phyloP scores from a whole-genome alignment of 2,797 vertebrate species.

The Phoebastria nigripes region DNA sequence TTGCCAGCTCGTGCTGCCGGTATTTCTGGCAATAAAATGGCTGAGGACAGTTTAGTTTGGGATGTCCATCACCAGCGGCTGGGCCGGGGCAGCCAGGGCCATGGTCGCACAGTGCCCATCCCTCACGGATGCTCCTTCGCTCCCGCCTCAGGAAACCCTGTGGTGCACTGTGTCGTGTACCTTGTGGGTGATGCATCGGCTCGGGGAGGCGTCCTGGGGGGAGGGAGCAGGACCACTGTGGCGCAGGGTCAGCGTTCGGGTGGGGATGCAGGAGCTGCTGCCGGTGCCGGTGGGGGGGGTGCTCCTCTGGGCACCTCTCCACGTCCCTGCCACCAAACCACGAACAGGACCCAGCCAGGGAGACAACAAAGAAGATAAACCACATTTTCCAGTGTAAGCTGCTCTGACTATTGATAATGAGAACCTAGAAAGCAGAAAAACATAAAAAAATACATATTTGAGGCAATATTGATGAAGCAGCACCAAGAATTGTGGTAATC shows the following conservation, averaged over 20 bases:
- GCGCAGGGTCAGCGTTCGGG: neutral
- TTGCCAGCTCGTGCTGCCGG: neutral
- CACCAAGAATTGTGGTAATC: neutral
- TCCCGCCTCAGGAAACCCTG: fast-evolving
- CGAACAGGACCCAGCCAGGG: fast-evolving
- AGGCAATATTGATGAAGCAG: neutral
- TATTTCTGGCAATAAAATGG: neutral
- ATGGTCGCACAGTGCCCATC: neutral
- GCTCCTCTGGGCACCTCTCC: fast-evolving
- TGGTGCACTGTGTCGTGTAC: neutral
- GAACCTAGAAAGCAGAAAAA: neutral
- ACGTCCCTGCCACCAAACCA: neutral
- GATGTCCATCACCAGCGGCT: fast-evolving
- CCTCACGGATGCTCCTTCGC: fast-evolving
- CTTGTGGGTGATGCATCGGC: neutral
- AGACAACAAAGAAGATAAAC: neutral
- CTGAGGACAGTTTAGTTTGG: neutral
- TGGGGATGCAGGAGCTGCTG: neutral
- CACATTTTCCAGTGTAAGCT: neutral
- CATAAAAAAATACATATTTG: neutral
- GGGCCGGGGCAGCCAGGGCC: neutral
- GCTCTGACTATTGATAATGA: neutral
- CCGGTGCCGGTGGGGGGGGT: no score
- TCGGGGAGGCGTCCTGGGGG: fast-evolving
- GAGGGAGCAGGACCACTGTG: neutral